Evolutionary conservation across 2,888 invertebrate species (phyloP).

Genomic region (Machimus atricapillus): DNA sequence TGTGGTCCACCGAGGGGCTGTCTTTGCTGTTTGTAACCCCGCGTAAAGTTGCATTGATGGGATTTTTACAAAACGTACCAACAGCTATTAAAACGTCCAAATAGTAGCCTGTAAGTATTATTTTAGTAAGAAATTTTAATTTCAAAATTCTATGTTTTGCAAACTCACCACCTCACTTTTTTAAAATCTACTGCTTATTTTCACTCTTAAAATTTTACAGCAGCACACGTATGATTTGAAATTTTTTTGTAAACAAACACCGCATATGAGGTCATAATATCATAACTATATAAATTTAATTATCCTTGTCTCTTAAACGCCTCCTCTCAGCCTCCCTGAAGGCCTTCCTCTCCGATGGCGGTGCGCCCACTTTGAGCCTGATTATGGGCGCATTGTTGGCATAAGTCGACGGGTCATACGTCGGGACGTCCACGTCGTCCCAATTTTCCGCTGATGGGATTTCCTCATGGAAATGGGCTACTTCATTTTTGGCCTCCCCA

Average conservation of each 20-base stretch:
- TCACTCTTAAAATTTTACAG: too few relatives aligned
- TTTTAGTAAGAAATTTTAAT: too few relatives aligned
- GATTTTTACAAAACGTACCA: conserved; percentile 94
- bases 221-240: too few relatives aligned
- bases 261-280: not conserved
- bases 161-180: too few relatives aligned
- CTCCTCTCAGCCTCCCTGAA: conserved; percentile 20
- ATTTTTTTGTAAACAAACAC: too few relatives aligned
- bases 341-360: conserved; percentile 20
- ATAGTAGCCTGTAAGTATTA: conserved; percentile 75
- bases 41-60: conserved; percentile 78
- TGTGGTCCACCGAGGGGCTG: conserved; percentile 85
- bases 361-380: not conserved
- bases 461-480: not conserved
- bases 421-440: conserved; percentile 16
- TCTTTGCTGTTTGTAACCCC: conserved; percentile 89
- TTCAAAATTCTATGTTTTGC: too few relatives aligned
- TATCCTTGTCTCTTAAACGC: not conserved
- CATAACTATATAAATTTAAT: not conserved
- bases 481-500: not conserved
- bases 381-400: not conserved
- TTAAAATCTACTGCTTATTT: too few relatives aligned
- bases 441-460: conserved; percentile 40
- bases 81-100: conserved; percentile 87
- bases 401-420: conserved; percentile 41